These are phyloP conservation scores for Melinaea marsaeus DNA, from an alignment of 2,888 invertebrate genomes.

Conservation along the genomic window DNA sequence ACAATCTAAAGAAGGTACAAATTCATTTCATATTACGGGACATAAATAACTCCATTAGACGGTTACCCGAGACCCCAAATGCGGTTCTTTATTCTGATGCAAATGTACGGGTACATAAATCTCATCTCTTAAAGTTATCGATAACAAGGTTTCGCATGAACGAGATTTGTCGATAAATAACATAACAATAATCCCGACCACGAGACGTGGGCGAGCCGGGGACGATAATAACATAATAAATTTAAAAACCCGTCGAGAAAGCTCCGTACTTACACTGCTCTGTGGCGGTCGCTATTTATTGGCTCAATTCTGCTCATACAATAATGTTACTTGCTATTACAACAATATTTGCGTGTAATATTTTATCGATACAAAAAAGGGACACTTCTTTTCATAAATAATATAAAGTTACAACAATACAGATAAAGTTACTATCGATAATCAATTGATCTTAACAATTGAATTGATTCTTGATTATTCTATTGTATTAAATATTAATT, in stretches of 20 bases:
- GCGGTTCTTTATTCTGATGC: neutral
- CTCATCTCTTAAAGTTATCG: constrained; percentile 11
- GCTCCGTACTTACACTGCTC: neutral
- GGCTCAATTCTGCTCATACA: neutral
- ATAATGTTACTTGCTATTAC: too few relatives aligned
- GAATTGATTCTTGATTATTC: too few relatives aligned
- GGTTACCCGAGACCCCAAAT: too few relatives aligned
- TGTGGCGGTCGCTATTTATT: constrained; percentile 2
- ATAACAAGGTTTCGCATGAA: constrained; percentile 8
- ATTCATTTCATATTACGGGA: neutral
- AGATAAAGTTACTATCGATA: too few relatives aligned
- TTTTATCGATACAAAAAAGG: too few relatives aligned
- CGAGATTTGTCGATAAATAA: constrained; percentile 21
- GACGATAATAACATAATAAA: constrained; percentile 18
- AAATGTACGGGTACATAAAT: constrained; percentile 8
- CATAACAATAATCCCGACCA: constrained; percentile 30
- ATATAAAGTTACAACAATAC: too few relatives aligned
- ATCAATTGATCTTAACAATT: too few relatives aligned
- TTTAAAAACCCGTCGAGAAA: constrained; percentile 10
- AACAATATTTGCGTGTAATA: too few relatives aligned
- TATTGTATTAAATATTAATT: too few relatives aligned
- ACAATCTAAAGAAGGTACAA: neutral
- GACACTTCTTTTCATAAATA: too few relatives aligned
- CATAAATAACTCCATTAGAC: neutral
- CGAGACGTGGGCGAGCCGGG: constrained; percentile 25